A percentile compares a stretch with the other conserved stretches of the same genome.
Conservation (phyloP, 2,888 invertebrate genomes). For the Monoplex corrugatus region DNA sequence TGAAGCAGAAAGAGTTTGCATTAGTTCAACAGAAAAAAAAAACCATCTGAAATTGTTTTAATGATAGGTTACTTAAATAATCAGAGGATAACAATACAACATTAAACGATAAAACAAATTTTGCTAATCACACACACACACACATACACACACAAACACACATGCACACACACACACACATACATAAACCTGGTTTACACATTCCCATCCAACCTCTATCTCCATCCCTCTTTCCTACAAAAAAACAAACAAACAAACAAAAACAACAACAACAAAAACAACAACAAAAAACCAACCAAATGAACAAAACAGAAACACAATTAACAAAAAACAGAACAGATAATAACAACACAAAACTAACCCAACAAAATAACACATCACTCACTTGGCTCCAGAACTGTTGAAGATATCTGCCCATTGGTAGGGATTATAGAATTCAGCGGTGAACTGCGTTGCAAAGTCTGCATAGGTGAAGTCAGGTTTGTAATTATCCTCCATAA, state of each 20-base stretch:
- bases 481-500: conserved; percentile 91
- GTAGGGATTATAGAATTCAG: conserved; percentile 92
- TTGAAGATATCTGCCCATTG: conserved; percentile 92
- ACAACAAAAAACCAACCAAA: background rate
- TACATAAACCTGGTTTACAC: too few relatives aligned
- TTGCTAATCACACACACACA: too few relatives aligned
- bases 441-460: conserved; percentile 91
- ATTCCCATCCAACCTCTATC: too few relatives aligned
- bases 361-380: too few relatives aligned
- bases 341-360: background rate
- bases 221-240: too few relatives aligned
- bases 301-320: background rate
- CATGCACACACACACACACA: background rate
- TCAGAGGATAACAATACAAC: too few relatives aligned
- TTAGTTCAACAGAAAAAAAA: too few relatives aligned
- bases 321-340: background rate
- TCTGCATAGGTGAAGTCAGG: conserved; percentile 94
- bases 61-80: too few relatives aligned
- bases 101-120: too few relatives aligned
- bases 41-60: too few relatives aligned
- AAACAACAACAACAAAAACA: background rate
- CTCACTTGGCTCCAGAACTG: conserved; percentile 91
- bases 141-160: background rate
- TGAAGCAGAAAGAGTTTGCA: too few relatives aligned
- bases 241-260: background rate